Percentiles rank a stretch among this genome's conserved stretches.
phyloP scores from a whole-genome alignment of 2,113 vertebrate species.

The Xiphorhynchus elegans region DNA sequence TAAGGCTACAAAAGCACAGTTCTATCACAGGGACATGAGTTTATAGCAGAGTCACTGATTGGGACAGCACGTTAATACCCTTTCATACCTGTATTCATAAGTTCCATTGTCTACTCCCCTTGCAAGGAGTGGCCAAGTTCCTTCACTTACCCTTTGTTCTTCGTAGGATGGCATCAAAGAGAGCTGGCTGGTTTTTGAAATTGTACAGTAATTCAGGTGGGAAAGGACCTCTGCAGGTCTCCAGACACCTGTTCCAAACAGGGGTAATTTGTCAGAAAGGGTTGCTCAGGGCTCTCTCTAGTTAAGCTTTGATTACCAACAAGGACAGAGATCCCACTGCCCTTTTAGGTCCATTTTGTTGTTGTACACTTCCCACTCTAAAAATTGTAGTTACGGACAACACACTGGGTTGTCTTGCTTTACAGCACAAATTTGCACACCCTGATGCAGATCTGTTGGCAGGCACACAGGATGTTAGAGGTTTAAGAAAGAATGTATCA shows the following conservation, averaged over 20 bases:
- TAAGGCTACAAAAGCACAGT: neutral
- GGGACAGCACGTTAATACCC: neutral
- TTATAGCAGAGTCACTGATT: neutral
- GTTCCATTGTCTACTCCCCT: neutral
- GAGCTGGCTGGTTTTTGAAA: neutral
- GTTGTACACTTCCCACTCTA: neutral
- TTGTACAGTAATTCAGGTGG: neutral
- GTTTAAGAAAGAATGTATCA: neutral
- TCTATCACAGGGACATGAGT: neutral
- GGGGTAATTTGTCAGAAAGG: neutral
- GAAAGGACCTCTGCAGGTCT: neutral
- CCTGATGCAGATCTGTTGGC: neutral
- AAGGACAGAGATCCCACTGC: neutral
- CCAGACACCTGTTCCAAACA: neutral
- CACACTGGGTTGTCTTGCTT: neutral
- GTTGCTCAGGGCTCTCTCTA: neutral
- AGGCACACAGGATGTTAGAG: neutral
- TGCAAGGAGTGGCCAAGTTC: neutral
- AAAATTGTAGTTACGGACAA: neutral
- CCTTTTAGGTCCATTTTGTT: neutral
- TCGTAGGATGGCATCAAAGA: neutral
- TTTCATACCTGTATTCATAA: neutral
- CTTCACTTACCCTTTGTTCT: neutral
- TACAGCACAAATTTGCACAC: neutral
- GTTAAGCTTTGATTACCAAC: neutral